Evolutionary conservation across 37 sponge, comb jelly and placozoan genomes (phyloP), one percentile per base, ranked within the genome.

Genomic region (Eunapius fragilis): DNA sequence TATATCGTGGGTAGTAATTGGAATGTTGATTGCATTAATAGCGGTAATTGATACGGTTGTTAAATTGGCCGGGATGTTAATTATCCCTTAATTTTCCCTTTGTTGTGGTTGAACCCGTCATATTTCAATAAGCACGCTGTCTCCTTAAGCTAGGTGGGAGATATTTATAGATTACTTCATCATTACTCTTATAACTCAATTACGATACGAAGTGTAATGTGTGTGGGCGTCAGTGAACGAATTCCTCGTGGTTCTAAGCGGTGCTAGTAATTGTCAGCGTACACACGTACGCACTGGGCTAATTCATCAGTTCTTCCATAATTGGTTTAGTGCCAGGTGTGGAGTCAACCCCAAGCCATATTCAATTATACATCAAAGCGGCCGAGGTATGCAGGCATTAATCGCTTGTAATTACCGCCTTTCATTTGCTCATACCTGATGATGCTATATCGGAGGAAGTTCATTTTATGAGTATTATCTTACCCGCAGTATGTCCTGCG

Each of bases 301-400:
- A 58, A 58, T 58, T 58, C 71, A 27, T 72, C 35, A 35, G 35
- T 82, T 69, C 28, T 70, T 82, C 37, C 38, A 82, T 37, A 26
- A 41, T 45, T 82, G 71, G 71, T 71, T 75, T 33, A 37, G 36
- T 31, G 32, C 75, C 75, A 75, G 32, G 70, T 69, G 82, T 14
- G 69, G 72, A 67, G 75, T 35, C 78, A 70, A 80, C 80, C 67
- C 79, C 31, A 32, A 68, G 30, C 30, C 35, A 35, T 35, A 72
- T 80, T 72, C 68, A 84, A 58, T 89, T 74, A 84, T 37, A 80
- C 71, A 73, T 89, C 90, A 89, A 89, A 89, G 84, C n/a, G 37
- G 75, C 85, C 90, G 85, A 70, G 69, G 80, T 80, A 89, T 84
- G 90, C 32, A 28, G 33, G 68, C 72, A 72, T 68, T 36, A 58